phyloP scores from a whole-genome alignment of 2,113 vertebrate genomes.

The Dasypus novemcinctus region DNA sequence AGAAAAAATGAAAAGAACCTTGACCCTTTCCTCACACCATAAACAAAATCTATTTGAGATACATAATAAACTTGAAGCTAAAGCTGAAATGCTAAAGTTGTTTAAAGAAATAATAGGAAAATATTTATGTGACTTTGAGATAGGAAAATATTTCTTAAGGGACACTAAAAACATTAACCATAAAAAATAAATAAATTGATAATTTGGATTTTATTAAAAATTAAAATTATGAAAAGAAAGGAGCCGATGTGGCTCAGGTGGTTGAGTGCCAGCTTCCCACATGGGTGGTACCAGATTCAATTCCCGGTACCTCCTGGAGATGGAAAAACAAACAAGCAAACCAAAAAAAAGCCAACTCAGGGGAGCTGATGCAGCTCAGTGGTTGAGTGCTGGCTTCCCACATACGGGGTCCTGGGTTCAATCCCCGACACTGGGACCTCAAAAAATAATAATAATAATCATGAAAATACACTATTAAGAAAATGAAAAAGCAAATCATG shows the following conservation, averaged over 20 bases:
- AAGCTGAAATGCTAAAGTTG: not conserved
- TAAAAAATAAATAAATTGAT: not conserved
- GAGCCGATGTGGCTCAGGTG: no score
- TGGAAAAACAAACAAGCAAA: no score
- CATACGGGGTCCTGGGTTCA: no score
- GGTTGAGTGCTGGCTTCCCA: no score
- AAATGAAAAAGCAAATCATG: not conserved
- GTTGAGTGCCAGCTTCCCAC: no score
- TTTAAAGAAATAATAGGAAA: not conserved
- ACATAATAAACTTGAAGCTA: not conserved
- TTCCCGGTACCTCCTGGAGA: no score
- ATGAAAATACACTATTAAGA: not conserved
- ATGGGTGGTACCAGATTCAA: no score
- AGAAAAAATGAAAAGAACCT: not conserved
- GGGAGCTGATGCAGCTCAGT: no score
- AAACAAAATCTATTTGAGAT: slow-evolving; percentile 12
- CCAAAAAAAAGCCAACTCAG: no score
- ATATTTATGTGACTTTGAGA: not conserved
- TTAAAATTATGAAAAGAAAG: slow-evolving; percentile 14
- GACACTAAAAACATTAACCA: not conserved
- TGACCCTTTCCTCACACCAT: not conserved
- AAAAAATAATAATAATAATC: no score
- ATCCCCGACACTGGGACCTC: no score
- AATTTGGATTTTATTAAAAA: not conserved
- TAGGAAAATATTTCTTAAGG: not conserved